Conservation (phyloP, 2,888 invertebrate genomes). For the Muschampia plurimacula region DNA sequence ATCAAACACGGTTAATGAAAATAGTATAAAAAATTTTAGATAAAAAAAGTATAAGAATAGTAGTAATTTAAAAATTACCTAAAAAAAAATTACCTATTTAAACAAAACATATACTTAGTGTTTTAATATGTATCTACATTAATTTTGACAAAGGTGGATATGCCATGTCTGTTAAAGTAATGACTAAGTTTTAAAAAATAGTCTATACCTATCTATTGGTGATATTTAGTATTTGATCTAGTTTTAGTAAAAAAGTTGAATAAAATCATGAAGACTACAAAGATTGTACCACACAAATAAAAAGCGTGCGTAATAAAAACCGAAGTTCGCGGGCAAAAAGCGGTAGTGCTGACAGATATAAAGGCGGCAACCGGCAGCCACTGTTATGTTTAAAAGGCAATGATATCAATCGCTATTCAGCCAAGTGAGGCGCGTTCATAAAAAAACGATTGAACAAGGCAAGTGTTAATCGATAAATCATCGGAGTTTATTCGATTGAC, state of each 20-base stretch:
- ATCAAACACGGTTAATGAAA: neutral
- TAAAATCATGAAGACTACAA: too few species aligned
- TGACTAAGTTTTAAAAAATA: too few species aligned
- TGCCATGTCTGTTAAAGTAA: too few species aligned
- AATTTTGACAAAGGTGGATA: too few species aligned
- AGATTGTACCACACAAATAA: neutral
- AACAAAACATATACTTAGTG: too few species aligned
- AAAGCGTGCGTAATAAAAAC: slow-evolving; percentile 19
- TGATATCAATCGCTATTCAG: slow-evolving; percentile 40
- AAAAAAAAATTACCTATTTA: too few species aligned
- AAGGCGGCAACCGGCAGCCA: slow-evolving; percentile 36
- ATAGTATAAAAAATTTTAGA: neutral
- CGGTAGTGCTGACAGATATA: slow-evolving; percentile 29
- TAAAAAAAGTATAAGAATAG: neutral
- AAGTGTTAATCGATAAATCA: slow-evolving; percentile 51
- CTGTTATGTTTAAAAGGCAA: slow-evolving; percentile 40
- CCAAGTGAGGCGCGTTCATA: slow-evolving; percentile 36
- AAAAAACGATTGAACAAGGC: slow-evolving; percentile 31
- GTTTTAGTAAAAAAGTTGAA: too few species aligned
- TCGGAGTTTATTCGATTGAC: slow-evolving; percentile 51
- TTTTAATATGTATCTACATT: too few species aligned
- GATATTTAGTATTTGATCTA: too few species aligned
- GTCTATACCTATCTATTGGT: too few species aligned
- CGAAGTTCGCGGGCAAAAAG: slow-evolving; percentile 23
- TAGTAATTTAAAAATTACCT: too few species aligned